phyloP scores from a whole-genome alignment of 1,140 invertebrate species.

The Anoplolepis gracilipes region DNA sequence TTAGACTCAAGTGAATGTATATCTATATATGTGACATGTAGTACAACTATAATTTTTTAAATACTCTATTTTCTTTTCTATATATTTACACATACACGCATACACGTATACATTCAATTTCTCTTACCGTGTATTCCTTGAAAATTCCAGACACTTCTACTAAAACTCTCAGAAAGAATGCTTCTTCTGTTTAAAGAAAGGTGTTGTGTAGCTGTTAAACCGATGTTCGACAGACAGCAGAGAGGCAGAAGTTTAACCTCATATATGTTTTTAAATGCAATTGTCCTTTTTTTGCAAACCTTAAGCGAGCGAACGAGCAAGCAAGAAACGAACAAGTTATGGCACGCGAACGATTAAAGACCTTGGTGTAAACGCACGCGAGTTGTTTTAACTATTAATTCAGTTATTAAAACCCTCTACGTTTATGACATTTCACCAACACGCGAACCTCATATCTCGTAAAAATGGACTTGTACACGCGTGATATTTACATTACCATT shows the following conservation, averaged over 20 bases:
- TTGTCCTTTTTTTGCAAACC: constrained; percentile 63
- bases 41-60: constrained; percentile 33
- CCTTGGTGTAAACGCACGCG: constrained; percentile 31
- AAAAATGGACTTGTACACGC: background rate
- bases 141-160: constrained; percentile 31
- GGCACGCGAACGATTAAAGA: constrained; percentile 70
- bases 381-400: constrained; percentile 72
- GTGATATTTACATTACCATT: constrained; percentile 53
- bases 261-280: constrained; percentile 58
- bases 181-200: background rate
- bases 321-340: constrained; percentile 63
- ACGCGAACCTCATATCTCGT: constrained; percentile 51
- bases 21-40: background rate
- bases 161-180: background rate
- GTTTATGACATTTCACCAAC: constrained; percentile 59
- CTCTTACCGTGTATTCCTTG: constrained; percentile 9
- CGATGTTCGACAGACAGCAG: constrained; percentile 58
- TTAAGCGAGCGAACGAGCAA: constrained; percentile 48
- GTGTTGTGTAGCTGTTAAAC: constrained; percentile 32
- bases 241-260: constrained; percentile 36
- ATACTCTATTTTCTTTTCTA: background rate
- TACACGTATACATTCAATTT: background rate
- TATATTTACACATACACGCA: background rate
- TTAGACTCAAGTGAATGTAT: background rate
- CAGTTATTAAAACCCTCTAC: constrained; percentile 72